These are phyloP conservation scores for Pteria penguin DNA, from an alignment of 2,888 invertebrate genomes.

Conservation along the genomic window DNA sequence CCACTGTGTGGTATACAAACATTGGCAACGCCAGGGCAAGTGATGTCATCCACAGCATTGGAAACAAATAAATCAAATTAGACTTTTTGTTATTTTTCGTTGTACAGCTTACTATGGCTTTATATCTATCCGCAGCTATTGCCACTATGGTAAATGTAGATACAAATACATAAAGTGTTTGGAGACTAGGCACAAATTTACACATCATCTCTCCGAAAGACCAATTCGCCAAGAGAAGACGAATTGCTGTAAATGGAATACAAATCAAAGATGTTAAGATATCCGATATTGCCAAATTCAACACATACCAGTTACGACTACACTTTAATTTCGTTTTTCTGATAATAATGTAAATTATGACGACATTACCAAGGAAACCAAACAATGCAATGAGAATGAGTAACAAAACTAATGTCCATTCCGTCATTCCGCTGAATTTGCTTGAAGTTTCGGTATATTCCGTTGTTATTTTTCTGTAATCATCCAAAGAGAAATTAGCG, in stretches of 20 bases:
- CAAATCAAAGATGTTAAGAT: constrained; percentile 71
- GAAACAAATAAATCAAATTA: constrained; percentile 53
- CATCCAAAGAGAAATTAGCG: constrained; percentile 50
- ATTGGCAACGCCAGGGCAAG: constrained; percentile 69
- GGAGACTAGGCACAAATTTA: constrained; percentile 68
- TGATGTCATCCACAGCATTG: constrained; percentile 67
- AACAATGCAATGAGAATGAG: constrained; percentile 52
- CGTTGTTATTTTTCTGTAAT: constrained; percentile 44
- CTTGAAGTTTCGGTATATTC: constrained; percentile 47
- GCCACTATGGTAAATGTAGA: constrained; percentile 74
- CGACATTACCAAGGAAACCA: constrained; percentile 59
- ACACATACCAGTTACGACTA: constrained; percentile 65
- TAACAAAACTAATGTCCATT: constrained; percentile 45
- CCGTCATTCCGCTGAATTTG: constrained; percentile 47
- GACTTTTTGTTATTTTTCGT: constrained; percentile 20
- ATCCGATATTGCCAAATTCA: constrained; percentile 72
- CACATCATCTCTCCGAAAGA: constrained; percentile 69
- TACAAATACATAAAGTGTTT: constrained; percentile 73
- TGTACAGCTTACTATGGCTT: constrained; percentile 28
- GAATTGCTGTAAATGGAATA: constrained; percentile 73
- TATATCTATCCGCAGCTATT: constrained; percentile 69
- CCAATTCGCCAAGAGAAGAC: constrained; percentile 73
- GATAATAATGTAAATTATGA: constrained; percentile 60
- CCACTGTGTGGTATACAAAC: constrained; percentile 68
- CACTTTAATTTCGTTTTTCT: constrained; percentile 55